Base-by-base conservation (phyloP, 2,113 vertebrate genomes). In the Ophthalmolycus amberensis region DNA sequence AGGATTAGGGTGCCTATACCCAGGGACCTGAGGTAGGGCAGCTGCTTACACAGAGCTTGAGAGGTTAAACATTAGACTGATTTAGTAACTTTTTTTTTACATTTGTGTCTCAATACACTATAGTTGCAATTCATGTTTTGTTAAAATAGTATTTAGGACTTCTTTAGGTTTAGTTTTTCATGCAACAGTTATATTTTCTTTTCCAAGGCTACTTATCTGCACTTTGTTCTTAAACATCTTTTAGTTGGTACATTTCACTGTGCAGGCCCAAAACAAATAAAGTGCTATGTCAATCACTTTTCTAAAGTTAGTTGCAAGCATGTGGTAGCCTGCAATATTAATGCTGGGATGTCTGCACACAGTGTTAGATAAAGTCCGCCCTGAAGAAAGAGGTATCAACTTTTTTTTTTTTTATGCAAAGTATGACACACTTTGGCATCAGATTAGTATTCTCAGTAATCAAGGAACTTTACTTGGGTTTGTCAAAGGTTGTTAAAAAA, bases 1-100 rank as follows among this genome's bases (percentile, higher is more conserved):
- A 95, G 77, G 56, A 96, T 92, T 1, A 95, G 56, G 20, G 90
- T 85, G 1, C 93, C 89, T 0, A 94, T 71, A 10, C 93, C 89
- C 91, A 95, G 75, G 40, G 93, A 92, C 85, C 71, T 91, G 62
- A 96, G 82, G 87, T 95, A 91, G 0, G 89, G 85, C 34, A 96
- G 83, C 37, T 72, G 89, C 29, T 92, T 85, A 12, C 88, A 88
- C 74, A 94, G 50, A 11, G 27, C 95, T 96, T 42, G 9, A 80
- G 14, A 75, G 34, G 71, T 42, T 3, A n/a, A 46, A 82, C 4
- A 73, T 62, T 15, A 42, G 1, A 15, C 27, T 71, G 3, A 15
- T 22, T 71, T 58, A 27, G 1, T 7, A 15, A 29, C 6, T 46
- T 46, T 10, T 7, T 29, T 59, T 59, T 29, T 6, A 12, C 3